Base-by-base conservation (phyloP, 2,797 vertebrate genomes). In the Merluccius polli region DNA sequence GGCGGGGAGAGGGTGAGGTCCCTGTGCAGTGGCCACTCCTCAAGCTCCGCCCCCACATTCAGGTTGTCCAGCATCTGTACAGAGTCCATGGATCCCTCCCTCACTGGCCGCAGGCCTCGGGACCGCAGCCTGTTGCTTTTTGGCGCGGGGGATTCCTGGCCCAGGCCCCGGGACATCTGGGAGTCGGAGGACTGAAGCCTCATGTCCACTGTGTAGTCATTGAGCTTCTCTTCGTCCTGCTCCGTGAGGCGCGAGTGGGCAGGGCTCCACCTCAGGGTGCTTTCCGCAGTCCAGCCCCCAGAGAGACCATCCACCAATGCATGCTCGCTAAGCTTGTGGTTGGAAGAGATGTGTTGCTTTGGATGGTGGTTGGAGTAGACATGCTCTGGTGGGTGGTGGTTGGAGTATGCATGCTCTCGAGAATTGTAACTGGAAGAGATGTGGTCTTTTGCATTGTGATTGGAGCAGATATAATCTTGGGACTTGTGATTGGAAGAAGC, bases 21-120 rank as follows among this genome's bases (percentile, higher is more conserved):
- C 93, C 97, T 95, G 91, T 97, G 95, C 91, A 98, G 93, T 41
- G 97, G 95, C 93, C 96, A 95, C 81, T 95, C 94, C 89, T 97
- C 97, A 4, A 95, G 91, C 89, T 96, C 94, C 76, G 95, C 94
- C 86, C 95, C 97, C 77, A 96, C 94, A 94, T 96, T 95, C 94
- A 98, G 94, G 89, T 94, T 97, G 92, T 96, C 96, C 93, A 99
- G 95, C 95, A 97, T 97, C 93, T 99, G 97, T 86, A 99, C 97
- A 1, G 96, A 95, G 85, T 98, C 97, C 85, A 93, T 89, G 15
- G 95, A 96, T 71, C 90, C 92, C 86, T 95, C 93, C 90, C 94
- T 88, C 79, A 92, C 92, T 0, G 90, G 87, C 77, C 91, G 89
- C 33, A 93, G 91, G 80, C 86, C 86, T 71, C 93, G 88, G 74